A percentile compares a stretch with the other conserved stretches of the same genome.
phyloP scores from a whole-genome alignment of 2,888 invertebrate species.

The Coecobrya sp. region DNA sequence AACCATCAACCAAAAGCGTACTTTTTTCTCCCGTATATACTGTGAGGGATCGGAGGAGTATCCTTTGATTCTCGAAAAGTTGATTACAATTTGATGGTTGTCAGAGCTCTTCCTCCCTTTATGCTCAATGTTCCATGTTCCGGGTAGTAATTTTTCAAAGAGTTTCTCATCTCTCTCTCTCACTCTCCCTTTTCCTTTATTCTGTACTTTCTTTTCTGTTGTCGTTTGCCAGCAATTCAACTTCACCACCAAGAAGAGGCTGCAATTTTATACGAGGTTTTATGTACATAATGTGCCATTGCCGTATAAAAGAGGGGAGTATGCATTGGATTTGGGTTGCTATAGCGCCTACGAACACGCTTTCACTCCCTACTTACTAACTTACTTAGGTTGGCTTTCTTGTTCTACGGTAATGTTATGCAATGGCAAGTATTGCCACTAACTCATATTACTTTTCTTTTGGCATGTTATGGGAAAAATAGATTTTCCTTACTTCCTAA shows the following conservation, averaged over 20 bases:
- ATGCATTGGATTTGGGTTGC: neutral
- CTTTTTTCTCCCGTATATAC: neutral
- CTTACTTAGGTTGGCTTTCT: slow-evolving; percentile 6
- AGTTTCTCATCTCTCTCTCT: slow-evolving; percentile 68
- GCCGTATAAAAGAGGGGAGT: neutral
- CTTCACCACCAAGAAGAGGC: slow-evolving; percentile 19
- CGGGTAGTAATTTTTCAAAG: slow-evolving; percentile 79
- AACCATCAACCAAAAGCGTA: slow-evolving; percentile 45
- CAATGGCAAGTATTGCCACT: slow-evolving; percentile 27
- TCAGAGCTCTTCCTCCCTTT: slow-evolving; percentile 78
- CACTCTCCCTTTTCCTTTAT: slow-evolving; percentile 5
- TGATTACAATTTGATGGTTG: slow-evolving; percentile 80
- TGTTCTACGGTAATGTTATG: slow-evolving; percentile 50
- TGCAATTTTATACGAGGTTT: slow-evolving; percentile 27
- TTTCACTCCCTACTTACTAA: neutral
- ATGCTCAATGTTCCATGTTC: slow-evolving; percentile 78
- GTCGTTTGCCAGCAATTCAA: slow-evolving; percentile 69
- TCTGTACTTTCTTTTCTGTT: slow-evolving; percentile 27
- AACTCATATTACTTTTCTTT: slow-evolving; percentile 25
- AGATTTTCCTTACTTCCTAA: neutral
- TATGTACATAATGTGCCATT: neutral
- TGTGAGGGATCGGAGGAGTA: slow-evolving; percentile 63
- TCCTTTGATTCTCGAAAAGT: slow-evolving; percentile 78
- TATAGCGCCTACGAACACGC: neutral
- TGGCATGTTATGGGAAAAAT: slow-evolving; percentile 36